Evolutionary conservation across 1,140 invertebrate genomes (phyloP).

Genomic region (Plectrocnemia conspersa): DNA sequence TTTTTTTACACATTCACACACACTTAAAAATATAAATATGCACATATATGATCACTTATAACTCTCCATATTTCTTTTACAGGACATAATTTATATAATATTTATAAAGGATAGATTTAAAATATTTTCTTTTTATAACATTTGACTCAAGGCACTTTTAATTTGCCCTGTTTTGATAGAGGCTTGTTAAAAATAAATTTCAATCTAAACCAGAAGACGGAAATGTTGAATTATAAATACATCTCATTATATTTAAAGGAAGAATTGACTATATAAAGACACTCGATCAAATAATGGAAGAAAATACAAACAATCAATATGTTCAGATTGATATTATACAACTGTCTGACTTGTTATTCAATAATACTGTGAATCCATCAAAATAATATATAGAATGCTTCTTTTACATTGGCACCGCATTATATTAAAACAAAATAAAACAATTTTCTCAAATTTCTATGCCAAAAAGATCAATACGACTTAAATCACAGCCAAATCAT

Average conservation of each 20-base stretch:
- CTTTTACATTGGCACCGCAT: not conserved
- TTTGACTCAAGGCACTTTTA: conserved; percentile 32
- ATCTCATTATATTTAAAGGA: not conserved
- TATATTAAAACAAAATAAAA: conserved; percentile 13
- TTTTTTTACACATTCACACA: not conserved
- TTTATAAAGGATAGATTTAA: conserved; percentile 24
- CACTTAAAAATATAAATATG: conserved; percentile 16
- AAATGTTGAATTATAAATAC: not conserved
- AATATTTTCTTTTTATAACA: conserved; percentile 16
- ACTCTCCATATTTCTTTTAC: conserved; percentile 1
- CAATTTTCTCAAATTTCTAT: conserved; percentile 17
- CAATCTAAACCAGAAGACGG: not conserved
- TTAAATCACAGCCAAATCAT: conserved; percentile 22
- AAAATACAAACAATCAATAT: too few species aligned
- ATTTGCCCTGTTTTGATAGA: conserved; percentile 27
- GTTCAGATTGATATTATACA: too few species aligned
- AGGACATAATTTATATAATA: too few species aligned
- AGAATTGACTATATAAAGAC: too few species aligned
- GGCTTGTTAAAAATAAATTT: conserved; percentile 8
- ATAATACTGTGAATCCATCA: too few species aligned
- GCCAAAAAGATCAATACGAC: too few species aligned
- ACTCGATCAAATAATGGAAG: too few species aligned
- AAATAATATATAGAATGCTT: too few species aligned
- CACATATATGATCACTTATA: conserved; percentile 10
- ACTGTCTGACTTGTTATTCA: too few species aligned